phyloP scores from a whole-genome alignment of 2,113 vertebrate genomes.

The Mastomys coucha region DNA sequence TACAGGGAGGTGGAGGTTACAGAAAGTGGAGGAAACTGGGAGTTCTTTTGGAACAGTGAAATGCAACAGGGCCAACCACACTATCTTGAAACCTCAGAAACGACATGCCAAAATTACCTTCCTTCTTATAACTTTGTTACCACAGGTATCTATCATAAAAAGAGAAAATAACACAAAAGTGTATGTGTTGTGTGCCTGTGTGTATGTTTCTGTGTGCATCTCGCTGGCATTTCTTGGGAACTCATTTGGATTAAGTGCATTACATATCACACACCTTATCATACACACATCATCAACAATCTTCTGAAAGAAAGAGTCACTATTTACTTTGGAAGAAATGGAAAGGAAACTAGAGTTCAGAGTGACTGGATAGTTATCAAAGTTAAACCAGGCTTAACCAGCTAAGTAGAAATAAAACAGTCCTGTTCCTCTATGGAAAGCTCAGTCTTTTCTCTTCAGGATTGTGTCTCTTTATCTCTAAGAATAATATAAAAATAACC shows the following conservation, averaged over 20 bases:
- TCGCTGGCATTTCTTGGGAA: not conserved
- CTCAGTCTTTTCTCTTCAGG: not conserved
- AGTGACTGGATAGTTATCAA: not conserved
- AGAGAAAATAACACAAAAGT: too few species aligned
- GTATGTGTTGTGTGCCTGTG: too few species aligned
- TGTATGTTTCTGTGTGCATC: too few species aligned
- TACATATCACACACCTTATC: too few species aligned
- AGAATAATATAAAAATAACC: not conserved
- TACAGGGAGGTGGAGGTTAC: not conserved
- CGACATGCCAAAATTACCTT: not conserved
- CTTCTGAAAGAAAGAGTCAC: not conserved
- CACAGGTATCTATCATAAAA: too few species aligned
- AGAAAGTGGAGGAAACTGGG: rapidly evolving
- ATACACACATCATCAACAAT: not conserved
- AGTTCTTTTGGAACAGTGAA: not conserved
- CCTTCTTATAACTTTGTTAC: not conserved
- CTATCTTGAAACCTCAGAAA: not conserved
- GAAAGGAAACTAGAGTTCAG: not conserved
- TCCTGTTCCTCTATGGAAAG: not conserved
- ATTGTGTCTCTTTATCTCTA: not conserved
- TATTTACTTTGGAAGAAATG: not conserved
- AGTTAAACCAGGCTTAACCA: not conserved
- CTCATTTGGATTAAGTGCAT: not conserved
- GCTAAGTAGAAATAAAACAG: not conserved
- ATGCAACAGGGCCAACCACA: too few species aligned